Base-by-base conservation (phyloP, 2,797 vertebrate genomes). In the Chelonia mydas region DNA sequence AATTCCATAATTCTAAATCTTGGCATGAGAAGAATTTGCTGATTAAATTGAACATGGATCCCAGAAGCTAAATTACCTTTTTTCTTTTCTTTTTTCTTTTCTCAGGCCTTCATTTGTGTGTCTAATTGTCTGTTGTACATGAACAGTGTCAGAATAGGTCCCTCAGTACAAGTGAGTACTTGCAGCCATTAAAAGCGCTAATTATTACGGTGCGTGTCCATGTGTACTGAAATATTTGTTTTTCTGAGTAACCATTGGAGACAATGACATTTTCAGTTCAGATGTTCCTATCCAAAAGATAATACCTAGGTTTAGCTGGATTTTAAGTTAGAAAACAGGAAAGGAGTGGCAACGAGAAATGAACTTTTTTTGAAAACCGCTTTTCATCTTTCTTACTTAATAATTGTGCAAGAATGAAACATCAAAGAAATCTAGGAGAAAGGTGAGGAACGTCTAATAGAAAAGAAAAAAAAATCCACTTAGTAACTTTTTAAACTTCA, bases 291-390 rank as follows among this genome's bases (percentile, higher is more conserved):
- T 68, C 50, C 91, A 90, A 83, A 49, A 96, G 93, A 96, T 96
- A 85, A 19, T 93, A 95, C 96, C 95, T 94, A 37, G 47, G 4
- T 88, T 92, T 94, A 83, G 53, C 79, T 95, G 79, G 17, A 25
- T 95, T 95, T 95, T 95, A 83, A 84, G 50, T 65, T 80, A 90
- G 87, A 95, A 96, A 94, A n/a, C 76, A 96, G 93, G 90, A 97
- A 97, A 97, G 90, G 90, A 95, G 90, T 95, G 93, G 91, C 95
- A 92, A 92, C 96, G 88, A 94, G 8, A 17, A 77, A 33, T 77
- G 57, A 74, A 59, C 41, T 86, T 96, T 96, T 96, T 45, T 92
- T 85, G 85, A 1, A 80, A 90, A 84, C 61, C 84, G 17, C 37
- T 95, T 53, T 89, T 94, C 53, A 85, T 94, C 72, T 86, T 92